Conservation (phyloP, 2,797 vertebrate species). For the Poecilia velifera region DNA sequence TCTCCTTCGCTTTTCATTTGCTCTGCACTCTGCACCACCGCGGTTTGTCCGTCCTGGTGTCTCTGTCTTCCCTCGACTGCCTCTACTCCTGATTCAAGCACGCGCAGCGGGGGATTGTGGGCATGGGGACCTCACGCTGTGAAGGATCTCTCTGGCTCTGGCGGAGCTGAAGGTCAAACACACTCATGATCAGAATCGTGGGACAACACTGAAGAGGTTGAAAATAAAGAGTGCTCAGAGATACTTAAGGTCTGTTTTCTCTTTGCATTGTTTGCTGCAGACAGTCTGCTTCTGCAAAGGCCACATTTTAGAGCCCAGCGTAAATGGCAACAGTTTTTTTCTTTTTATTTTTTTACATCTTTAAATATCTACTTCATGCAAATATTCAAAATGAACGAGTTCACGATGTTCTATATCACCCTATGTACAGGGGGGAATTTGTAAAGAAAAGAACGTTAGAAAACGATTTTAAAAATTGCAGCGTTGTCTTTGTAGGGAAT, state of each 20-base stretch:
- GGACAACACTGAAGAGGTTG: conserved; percentile 60
- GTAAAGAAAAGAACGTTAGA: not conserved
- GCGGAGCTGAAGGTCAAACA: conserved; percentile 80
- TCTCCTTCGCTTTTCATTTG: conserved; percentile 37
- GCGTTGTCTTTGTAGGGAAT: not conserved
- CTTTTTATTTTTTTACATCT: not conserved
- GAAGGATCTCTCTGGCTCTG: conserved; percentile 74
- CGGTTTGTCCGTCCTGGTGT: conserved; percentile 46
- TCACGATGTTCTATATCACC: not conserved
- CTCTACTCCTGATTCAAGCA: conserved; percentile 72
- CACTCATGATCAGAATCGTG: conserved; percentile 69
- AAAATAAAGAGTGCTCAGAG: conserved; percentile 44
- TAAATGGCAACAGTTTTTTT: not conserved
- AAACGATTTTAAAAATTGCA: not conserved
- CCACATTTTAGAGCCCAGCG: conserved; percentile 3
- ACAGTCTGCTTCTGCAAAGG: conserved; percentile 30
- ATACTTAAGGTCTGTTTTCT: conserved; percentile 39
- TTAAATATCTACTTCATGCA: not conserved
- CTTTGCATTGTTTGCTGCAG: conserved; percentile 22
- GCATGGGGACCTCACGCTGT: conserved; percentile 73
- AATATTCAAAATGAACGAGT: not conserved
- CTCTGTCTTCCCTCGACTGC: conserved; percentile 48
- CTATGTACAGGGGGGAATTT: not conserved
- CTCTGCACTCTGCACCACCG: conserved; percentile 18
- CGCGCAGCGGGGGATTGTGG: conserved; percentile 70